Percentiles rank a stretch among this genome's conserved stretches.
Conservation (phyloP, 2,888 invertebrate genomes). For the Cylindroiulus punctatus region DNA sequence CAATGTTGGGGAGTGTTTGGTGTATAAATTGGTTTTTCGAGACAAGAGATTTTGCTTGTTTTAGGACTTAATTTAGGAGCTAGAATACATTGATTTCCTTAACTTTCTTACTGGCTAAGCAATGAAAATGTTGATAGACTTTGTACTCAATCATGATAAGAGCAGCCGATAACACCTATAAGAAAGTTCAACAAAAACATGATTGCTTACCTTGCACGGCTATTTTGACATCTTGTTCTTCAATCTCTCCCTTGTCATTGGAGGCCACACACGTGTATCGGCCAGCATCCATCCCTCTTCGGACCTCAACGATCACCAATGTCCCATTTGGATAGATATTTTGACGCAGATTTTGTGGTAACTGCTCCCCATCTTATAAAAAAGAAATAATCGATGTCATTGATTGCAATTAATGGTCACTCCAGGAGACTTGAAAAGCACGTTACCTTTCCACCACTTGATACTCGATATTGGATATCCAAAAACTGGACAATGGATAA, state of each 20-base stretch:
- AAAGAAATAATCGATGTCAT: background rate
- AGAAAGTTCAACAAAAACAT: background rate
- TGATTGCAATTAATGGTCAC: background rate
- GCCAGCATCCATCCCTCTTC: conserved; percentile 61
- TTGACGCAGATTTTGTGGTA: conserved; percentile 66
- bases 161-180: conserved; percentile 3
- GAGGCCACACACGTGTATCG: conserved; percentile 58
- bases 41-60: too few species aligned
- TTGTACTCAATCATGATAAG: background rate
- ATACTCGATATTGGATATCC: conserved; percentile 84
- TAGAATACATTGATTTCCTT: too few species aligned
- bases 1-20: too few species aligned
- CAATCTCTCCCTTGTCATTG: conserved; percentile 55
- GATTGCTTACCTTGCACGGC: conserved; percentile 50
- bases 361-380: conserved; percentile 55
- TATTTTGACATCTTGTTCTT: conserved; percentile 54
- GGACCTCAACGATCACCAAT: conserved; percentile 64
- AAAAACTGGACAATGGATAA: conserved; percentile 82
- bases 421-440: background rate
- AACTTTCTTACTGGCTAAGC: too few species aligned
- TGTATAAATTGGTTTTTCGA: too few species aligned
- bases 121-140: background rate
- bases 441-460: conserved; percentile 77
- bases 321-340: conserved; percentile 63
- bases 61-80: too few species aligned